phyloP scores from a whole-genome alignment of 2,888 invertebrate genomes.

The Arrhopalites spinosus region DNA sequence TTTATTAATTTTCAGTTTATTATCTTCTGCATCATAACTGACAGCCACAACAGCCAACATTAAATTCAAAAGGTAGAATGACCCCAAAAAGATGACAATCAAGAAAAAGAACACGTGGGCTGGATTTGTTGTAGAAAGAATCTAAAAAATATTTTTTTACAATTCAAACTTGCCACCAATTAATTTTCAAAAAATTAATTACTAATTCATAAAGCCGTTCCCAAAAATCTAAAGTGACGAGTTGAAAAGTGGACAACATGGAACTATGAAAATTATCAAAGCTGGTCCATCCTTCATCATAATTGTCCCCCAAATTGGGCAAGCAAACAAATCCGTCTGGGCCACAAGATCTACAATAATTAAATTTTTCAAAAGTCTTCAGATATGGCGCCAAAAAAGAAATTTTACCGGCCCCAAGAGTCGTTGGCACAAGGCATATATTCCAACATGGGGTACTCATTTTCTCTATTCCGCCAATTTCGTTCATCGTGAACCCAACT shows the following conservation, averaged over 20 bases:
- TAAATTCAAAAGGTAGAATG: slow-evolving; percentile 95
- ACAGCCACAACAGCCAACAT: slow-evolving; percentile 97
- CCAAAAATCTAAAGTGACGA: slow-evolving; percentile 96
- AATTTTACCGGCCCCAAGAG: slow-evolving; percentile 65
- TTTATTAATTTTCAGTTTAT: too few relatives aligned
- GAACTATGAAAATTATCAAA: background rate
- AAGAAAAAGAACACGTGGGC: slow-evolving; percentile 95
- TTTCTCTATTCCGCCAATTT: slow-evolving; percentile 69
- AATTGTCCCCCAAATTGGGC: slow-evolving; percentile 85
- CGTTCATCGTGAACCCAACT: slow-evolving; percentile 76
- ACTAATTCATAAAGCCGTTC: slow-evolving; percentile 98
- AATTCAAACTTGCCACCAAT: too few relatives aligned
- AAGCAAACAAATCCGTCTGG: slow-evolving; percentile 77
- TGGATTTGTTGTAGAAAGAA: slow-evolving; percentile 89
- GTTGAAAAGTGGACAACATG: slow-evolving; percentile 73
- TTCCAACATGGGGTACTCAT: slow-evolving; percentile 67
- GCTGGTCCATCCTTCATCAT: slow-evolving; percentile 93
- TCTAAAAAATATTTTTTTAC: too few relatives aligned
- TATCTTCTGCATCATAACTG: slow-evolving; percentile 94
- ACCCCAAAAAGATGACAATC: slow-evolving; percentile 95
- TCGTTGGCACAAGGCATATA: slow-evolving; percentile 86
- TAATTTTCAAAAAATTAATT: too few relatives aligned
- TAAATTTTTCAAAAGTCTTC: too few relatives aligned
- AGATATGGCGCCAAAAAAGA: too few relatives aligned
- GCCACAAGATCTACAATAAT: slow-evolving; percentile 74